A percentile compares a stretch with the other conserved stretches of the same genome.
These are phyloP conservation scores for Harpagifer antarcticus DNA, from an alignment of 2,797 vertebrate genomes.

Conservation along the genomic window DNA sequence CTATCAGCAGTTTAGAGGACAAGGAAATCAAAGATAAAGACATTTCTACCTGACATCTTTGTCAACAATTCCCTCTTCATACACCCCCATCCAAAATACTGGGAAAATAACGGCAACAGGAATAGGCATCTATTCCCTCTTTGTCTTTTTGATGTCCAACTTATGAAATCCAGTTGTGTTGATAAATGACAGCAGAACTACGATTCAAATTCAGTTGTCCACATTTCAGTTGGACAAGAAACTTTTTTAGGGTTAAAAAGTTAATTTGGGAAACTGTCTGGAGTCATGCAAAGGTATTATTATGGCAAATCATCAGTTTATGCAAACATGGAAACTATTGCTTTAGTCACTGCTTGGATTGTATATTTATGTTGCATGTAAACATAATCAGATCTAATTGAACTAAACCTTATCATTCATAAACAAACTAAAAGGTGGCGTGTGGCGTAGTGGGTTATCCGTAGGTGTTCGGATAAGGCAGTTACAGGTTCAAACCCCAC, in stretches of 20 bases:
- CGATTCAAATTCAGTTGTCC: neutral
- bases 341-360: slow-evolving; percentile 1
- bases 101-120: neutral
- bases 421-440: neutral
- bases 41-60: no score
- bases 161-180: neutral
- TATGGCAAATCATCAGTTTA: neutral
- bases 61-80: neutral
- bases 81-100: neutral
- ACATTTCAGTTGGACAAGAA: neutral
- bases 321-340: slow-evolving; percentile 8
- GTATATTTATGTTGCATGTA: neutral
- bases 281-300: slow-evolving; percentile 3
- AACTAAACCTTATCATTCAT: neutral
- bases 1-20: no score
- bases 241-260: neutral
- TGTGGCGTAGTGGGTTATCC: no score
- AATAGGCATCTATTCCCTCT: neutral
- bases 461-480: no score
- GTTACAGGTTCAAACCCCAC: no score
- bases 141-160: neutral
- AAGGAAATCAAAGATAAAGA: no score
- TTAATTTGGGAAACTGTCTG: neutral
- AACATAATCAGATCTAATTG: slow-evolving; percentile 4
- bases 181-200: neutral